Evolutionary conservation across 2,888 invertebrate genomes (phyloP).

Genomic region (Cheilosia soror): DNA sequence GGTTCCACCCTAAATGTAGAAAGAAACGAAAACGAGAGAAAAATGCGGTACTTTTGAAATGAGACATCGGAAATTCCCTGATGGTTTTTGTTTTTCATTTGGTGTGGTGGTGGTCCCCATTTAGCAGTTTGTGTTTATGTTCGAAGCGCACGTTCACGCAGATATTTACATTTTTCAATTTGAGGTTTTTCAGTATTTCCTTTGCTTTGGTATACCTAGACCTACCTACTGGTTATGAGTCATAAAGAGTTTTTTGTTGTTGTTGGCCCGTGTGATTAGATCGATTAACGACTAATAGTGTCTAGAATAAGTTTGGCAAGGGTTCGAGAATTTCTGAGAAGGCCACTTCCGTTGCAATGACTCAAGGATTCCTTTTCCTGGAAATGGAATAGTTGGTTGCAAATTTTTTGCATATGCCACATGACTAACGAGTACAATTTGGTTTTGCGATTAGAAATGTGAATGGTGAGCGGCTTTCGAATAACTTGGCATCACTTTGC

Average conservation of each 20-base stretch:
- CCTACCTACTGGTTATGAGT: constrained; percentile 32
- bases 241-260: constrained; percentile 38
- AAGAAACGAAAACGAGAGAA: background rate
- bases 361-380: background rate
- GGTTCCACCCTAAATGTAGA: constrained; percentile 14
- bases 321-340: constrained; percentile 1
- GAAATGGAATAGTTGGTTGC: background rate
- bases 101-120: constrained; percentile 12
- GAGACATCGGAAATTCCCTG: constrained; percentile 39
- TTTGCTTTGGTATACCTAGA: background rate
- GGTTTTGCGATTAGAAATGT: too few species aligned
- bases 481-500: too few species aligned
- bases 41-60: constrained; percentile 31
- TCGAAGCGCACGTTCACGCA: constrained; percentile 35
- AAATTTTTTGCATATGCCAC: background rate
- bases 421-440: too few species aligned
- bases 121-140: background rate
- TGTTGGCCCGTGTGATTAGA: constrained; percentile 23
- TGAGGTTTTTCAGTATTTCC: constrained; percentile 26
- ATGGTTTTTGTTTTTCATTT: constrained; percentile 16
- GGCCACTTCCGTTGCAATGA: constrained; percentile 9
- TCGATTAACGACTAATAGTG: constrained; percentile 32
- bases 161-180: constrained; percentile 49
- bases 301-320: background rate
- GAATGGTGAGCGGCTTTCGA: too few species aligned